A percentile compares a stretch with the other conserved stretches of the same genome.
Evolutionary conservation across 2,888 invertebrate species (phyloP).

Genomic region (Xanthorhoe designata): DNA sequence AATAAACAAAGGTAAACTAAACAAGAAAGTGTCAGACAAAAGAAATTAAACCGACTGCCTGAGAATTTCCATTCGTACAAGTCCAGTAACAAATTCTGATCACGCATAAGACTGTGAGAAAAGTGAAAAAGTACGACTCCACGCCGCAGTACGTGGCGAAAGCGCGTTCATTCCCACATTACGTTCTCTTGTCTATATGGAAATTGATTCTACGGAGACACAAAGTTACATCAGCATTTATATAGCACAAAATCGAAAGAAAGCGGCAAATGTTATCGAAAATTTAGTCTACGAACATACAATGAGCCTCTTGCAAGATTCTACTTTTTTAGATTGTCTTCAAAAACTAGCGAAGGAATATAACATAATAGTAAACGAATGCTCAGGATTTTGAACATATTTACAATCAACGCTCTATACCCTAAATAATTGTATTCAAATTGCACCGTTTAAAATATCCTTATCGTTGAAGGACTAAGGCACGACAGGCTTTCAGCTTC

Average conservation of each 20-base stretch:
- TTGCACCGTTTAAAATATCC: constrained; percentile 30
- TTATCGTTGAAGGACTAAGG: constrained; percentile 42
- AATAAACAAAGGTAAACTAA: not conserved
- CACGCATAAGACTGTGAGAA: constrained; percentile 46
- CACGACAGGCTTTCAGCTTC: constrained; percentile 44
- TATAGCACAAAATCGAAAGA: constrained; percentile 14
- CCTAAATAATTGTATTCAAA: constrained; percentile 31
- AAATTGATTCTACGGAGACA: constrained; percentile 34
- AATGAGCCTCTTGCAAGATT: too few species aligned
- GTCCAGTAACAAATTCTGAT: constrained; percentile 46
- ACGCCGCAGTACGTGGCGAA: constrained; percentile 40
- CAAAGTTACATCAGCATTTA: constrained; percentile 23
- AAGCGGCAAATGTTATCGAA: constrained; percentile 19
- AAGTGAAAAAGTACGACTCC: constrained; percentile 43
- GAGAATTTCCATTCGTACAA: constrained; percentile 35
- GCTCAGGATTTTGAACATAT: not conserved
- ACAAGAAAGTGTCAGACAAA: constrained; percentile 33
- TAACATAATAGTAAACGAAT: not conserved
- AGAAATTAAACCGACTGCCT: constrained; percentile 32
- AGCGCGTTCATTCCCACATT: constrained; percentile 43
- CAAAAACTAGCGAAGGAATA: too few species aligned
- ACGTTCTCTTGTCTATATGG: constrained; percentile 41
- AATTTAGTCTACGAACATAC: not conserved
- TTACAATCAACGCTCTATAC: constrained; percentile 13
- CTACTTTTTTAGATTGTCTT: too few species aligned